phyloP scores from a whole-genome alignment of 2,888 invertebrate species.

The Ephialtes manifestator region DNA sequence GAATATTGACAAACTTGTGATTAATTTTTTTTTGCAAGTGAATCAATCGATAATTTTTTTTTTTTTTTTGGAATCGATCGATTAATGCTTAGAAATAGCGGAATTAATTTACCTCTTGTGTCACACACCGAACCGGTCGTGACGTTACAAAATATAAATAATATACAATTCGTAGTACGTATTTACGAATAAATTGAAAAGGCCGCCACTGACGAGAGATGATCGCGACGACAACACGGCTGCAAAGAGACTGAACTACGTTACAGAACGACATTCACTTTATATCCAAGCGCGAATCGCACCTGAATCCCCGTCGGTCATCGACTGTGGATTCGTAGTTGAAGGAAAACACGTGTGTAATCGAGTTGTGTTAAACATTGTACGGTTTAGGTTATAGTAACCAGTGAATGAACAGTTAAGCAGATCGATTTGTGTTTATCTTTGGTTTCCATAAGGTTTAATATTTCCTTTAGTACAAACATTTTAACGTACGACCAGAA shows the following conservation, averaged over 20 bases:
- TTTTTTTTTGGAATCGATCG: not conserved
- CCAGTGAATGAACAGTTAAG: too few species aligned
- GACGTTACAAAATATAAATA: not conserved
- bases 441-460: too few species aligned
- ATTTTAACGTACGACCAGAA: too few species aligned
- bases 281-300: constrained; percentile 71
- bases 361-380: too few species aligned
- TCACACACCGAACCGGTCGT: constrained; percentile 2
- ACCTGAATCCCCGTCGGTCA: constrained; percentile 9
- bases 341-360: constrained; percentile 1
- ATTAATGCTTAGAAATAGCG: not conserved
- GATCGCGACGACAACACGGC: constrained; percentile 66
- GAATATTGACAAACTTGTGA: not conserved
- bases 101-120: constrained; percentile 9
- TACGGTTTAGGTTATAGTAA: too few species aligned
- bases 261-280: constrained; percentile 75
- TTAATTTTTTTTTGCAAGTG: not conserved
- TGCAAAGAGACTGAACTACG: constrained; percentile 76
- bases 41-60: too few species aligned
- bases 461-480: too few species aligned
- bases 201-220: constrained; percentile 36
- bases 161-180: not conserved
- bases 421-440: too few species aligned
- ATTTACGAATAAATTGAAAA: constrained; percentile 20
- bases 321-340: constrained; percentile 37